Evolutionary conservation across 2,888 invertebrate species (phyloP), one percentile per base, ranked within the genome.

Genomic region (Hydrotaea cyrtoneurina): DNA sequence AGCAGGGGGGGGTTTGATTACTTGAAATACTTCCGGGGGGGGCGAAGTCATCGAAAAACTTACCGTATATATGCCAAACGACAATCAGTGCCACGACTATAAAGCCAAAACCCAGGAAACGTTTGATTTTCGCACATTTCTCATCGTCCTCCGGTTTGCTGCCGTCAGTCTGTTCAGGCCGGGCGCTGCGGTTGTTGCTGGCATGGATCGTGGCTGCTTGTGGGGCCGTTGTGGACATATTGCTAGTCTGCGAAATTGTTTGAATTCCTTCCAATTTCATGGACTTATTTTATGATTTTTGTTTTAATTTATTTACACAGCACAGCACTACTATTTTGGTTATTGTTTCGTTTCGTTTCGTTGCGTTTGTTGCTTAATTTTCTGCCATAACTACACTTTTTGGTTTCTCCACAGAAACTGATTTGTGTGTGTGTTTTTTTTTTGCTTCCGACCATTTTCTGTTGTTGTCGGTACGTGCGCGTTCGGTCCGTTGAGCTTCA

Each of bases 41-140:
- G n/a, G n/a, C n/a, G n/a, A n/a, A n/a, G n/a, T n/a, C n/a, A 8
- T 1, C 43, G 0, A 46, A 11, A 10, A 19, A 8, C 83, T 82
- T 76, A 91, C 90, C 90, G 82, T 91, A 91, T 77, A 90, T 88
- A 86, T 91, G 89, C 89, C 89, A 90, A 62, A 89, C 88, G 17
- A 90, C 86, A 59, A 90, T 88, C 78, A 86, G 88, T 55, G 89
- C 85, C 39, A 87, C 88, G 8, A 87, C 78, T 69, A 91, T 76
- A n/a, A 89, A 74, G 0, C 86, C 89, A 39, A 89, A 23, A 17
- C 89, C 86, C 10, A 90, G 86, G 57, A 89, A 89, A 82, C 89
- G 88, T 59, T 89, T 91, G 0, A 89, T 72, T 82, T 79, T 84
- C 0, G 64, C 76, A 82, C 81, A 86, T 66, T 84, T 86, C 73